These are phyloP conservation scores for Muscidifurax raptorellus DNA, from an alignment of 1,140 invertebrate species.

Conservation along the genomic window DNA sequence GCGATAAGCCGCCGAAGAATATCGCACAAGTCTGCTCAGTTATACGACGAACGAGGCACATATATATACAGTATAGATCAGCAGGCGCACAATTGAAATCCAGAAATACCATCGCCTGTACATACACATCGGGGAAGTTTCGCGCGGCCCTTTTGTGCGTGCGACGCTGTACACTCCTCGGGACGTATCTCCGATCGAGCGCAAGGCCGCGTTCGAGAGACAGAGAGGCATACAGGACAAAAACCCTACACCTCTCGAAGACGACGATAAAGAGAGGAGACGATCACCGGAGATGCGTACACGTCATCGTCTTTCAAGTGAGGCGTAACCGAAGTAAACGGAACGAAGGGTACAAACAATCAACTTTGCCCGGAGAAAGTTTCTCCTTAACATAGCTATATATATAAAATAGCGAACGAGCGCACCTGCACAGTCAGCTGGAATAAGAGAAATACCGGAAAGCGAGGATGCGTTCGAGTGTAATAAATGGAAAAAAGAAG, in stretches of 20 bases:
- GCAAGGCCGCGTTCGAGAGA: conserved; percentile 4
- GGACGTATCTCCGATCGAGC: not conserved
- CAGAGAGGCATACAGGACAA: not conserved
- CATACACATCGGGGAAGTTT: not conserved
- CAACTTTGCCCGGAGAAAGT: not conserved
- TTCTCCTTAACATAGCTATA: no score
- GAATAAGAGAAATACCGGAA: not conserved
- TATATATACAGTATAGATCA: not conserved
- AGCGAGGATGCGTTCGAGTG: no score
- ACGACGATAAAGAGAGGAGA: no score
- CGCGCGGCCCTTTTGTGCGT: not conserved
- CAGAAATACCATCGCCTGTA: not conserved
- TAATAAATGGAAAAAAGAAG: no score
- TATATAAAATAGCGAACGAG: no score
- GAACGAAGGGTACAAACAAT: not conserved
- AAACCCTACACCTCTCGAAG: not conserved
- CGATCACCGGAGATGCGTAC: not conserved
- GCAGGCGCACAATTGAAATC: not conserved
- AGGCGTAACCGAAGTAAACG: not conserved
- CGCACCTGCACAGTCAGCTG: not conserved
- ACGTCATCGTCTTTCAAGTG: not conserved
- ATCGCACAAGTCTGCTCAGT: no score
- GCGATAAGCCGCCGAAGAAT: no score
- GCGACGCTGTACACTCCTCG: not conserved
- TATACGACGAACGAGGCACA: no score